These are phyloP conservation scores for Agrilus mali DNA, from an alignment of 2,888 invertebrate genomes.

Conservation along the genomic window DNA sequence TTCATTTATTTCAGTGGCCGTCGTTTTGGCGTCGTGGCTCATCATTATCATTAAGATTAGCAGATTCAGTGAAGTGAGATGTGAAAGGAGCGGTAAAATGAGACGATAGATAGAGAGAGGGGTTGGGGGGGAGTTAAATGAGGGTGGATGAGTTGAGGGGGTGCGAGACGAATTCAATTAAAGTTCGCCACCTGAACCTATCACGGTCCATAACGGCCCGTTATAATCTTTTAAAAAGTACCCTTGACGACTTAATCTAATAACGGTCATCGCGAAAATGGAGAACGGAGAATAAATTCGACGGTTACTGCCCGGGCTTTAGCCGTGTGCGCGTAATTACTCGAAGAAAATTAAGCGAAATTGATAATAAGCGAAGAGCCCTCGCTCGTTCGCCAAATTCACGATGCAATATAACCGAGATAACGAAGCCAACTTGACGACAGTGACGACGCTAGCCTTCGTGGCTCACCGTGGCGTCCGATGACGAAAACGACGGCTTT, in stretches of 20 bases:
- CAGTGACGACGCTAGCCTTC: too few species aligned
- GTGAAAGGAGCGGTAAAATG: too few species aligned
- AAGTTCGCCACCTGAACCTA: constrained; percentile 16
- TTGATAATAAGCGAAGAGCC: constrained; percentile 17
- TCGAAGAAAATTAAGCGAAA: constrained; percentile 18
- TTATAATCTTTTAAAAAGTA: constrained; percentile 17
- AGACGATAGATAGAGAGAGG: too few species aligned
- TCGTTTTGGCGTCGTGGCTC: too few species aligned
- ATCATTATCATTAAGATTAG: too few species aligned
- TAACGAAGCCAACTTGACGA: constrained; percentile 9
- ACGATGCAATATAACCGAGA: constrained; percentile 13
- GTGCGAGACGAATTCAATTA: constrained; percentile 13
- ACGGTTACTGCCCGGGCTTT: constrained; percentile 18
- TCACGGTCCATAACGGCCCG: constrained; percentile 12
- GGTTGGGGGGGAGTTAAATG: too few species aligned
- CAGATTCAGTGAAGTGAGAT: too few species aligned
- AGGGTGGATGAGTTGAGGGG: too few species aligned
- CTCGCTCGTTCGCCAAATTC: constrained; percentile 13
- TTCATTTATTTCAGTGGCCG: too few species aligned
- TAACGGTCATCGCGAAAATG: constrained; percentile 17
- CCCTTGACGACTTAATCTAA: constrained; percentile 17
- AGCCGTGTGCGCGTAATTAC: constrained; percentile 19
- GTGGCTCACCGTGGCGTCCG: too few species aligned
- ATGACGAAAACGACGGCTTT: too few species aligned
- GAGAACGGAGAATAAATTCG: constrained; percentile 25